Percentiles rank a stretch among this genome's conserved stretches.
Conservation (phyloP, 2,113 vertebrate genomes). For the Brevimyrus niger region DNA sequence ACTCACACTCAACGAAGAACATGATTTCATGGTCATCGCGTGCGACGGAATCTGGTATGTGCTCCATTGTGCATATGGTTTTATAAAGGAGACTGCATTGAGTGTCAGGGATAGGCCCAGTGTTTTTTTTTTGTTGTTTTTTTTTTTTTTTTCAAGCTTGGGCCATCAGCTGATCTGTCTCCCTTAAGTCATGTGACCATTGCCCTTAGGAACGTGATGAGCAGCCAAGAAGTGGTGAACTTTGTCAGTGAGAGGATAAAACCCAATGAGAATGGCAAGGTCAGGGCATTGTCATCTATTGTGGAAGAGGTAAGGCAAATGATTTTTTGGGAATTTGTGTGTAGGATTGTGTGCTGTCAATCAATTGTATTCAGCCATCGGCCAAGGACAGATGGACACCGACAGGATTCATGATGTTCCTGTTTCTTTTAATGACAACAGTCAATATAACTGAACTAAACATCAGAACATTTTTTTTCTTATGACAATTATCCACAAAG, state of each 20-base stretch:
- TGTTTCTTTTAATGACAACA: no score
- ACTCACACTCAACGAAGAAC: conserved; percentile 83
- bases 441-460: no score
- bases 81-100: background rate
- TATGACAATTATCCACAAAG: no score
- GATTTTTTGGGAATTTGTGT: background rate
- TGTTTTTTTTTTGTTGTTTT: no score
- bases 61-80: background rate
- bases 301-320: conserved; percentile 77
- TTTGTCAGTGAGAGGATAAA: conserved; percentile 86
- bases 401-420: no score
- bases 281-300: conserved; percentile 75
- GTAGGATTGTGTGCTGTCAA: background rate
- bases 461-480: no score
- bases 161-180: background rate
- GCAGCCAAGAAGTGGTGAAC: conserved; percentile 98
- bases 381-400: no score
- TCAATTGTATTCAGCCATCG: background rate
- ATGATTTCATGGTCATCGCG: conserved; percentile 98
- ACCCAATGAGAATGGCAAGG: conserved; percentile 68
- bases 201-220: conserved; percentile 88
- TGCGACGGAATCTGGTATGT: conserved; percentile 94
- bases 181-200: background rate
- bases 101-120: background rate
- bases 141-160: background rate